phyloP scores from a whole-genome alignment of 2,888 invertebrate genomes.

The Pristionchus arcanus region DNA sequence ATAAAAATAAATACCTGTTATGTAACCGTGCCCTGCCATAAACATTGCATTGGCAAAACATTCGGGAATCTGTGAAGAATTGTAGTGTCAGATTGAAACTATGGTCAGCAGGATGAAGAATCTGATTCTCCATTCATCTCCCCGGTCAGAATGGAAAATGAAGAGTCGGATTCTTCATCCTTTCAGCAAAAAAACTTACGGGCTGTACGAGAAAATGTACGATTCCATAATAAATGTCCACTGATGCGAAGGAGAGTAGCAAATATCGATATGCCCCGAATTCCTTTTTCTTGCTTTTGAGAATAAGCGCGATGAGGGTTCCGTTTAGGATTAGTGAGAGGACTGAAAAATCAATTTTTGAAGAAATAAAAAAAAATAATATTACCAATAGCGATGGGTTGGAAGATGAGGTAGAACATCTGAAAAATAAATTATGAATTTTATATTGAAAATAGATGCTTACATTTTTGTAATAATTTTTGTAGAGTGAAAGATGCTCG shows the following conservation, averaged over 20 bases:
- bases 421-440: not conserved
- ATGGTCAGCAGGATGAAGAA: too few species aligned
- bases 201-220: slow-evolving; percentile 24
- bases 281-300: not conserved
- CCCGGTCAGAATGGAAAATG: not conserved
- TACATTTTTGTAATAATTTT: not conserved
- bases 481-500: not conserved
- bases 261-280: slow-evolving; percentile 16
- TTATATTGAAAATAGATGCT: not conserved
- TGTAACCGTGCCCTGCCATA: not conserved
- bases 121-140: too few species aligned
- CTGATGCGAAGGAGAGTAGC: not conserved
- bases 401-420: not conserved
- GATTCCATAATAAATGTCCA: slow-evolving; percentile 12
- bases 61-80: not conserved
- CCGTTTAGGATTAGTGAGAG: not conserved
- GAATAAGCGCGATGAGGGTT: slow-evolving; percentile 2
- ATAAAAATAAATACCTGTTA: not conserved
- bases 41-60: not conserved
- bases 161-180: not conserved
- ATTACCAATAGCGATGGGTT: not conserved
- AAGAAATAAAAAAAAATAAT: too few species aligned
- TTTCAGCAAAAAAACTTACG: not conserved
- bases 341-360: not conserved
- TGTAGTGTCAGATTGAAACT: not conserved